Conservation (phyloP, 2,113 vertebrate genomes). For the Origma solitaria region DNA sequence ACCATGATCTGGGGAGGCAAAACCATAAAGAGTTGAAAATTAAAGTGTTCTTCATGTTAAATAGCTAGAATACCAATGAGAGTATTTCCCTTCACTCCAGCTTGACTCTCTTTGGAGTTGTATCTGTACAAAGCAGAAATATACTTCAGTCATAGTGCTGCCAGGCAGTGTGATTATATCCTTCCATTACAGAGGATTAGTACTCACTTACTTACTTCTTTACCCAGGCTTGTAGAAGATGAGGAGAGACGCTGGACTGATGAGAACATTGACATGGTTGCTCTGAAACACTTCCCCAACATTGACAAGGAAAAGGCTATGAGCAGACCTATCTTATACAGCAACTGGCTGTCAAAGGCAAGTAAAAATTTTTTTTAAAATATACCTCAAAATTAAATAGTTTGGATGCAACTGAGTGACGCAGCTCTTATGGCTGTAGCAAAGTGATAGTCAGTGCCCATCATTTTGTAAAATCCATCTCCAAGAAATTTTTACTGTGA, state of each 20-base stretch:
- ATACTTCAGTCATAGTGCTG: not conserved
- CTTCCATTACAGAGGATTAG: not conserved
- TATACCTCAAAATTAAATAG: fast-evolving
- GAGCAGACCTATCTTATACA: conserved; percentile 94
- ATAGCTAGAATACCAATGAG: not conserved
- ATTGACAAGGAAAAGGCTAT: conserved; percentile 93
- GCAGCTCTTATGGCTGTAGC: not conserved
- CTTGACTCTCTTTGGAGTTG: not conserved
- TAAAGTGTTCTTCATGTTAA: not conserved
- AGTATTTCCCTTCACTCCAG: not conserved
- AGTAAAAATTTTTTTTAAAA: not conserved
- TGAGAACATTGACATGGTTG: conserved; percentile 93
- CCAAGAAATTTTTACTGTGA: not conserved
- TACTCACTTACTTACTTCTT: not conserved
- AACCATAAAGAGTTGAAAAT: not conserved
- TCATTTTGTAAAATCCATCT: not conserved
- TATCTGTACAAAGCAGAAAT: not conserved
- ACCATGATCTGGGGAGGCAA: not conserved
- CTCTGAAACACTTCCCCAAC: conserved; percentile 97
- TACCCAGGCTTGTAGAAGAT: conserved; percentile 88
- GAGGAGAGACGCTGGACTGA: conserved; percentile 98
- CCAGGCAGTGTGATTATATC: not conserved
- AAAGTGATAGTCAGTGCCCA: fast-evolving
- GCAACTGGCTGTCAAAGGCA: conserved; percentile 99
- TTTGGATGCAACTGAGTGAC: not conserved